These are phyloP conservation scores for Amblyopsis hoosieri DNA, from an alignment of 2,797 vertebrate species.

Conservation along the genomic window DNA sequence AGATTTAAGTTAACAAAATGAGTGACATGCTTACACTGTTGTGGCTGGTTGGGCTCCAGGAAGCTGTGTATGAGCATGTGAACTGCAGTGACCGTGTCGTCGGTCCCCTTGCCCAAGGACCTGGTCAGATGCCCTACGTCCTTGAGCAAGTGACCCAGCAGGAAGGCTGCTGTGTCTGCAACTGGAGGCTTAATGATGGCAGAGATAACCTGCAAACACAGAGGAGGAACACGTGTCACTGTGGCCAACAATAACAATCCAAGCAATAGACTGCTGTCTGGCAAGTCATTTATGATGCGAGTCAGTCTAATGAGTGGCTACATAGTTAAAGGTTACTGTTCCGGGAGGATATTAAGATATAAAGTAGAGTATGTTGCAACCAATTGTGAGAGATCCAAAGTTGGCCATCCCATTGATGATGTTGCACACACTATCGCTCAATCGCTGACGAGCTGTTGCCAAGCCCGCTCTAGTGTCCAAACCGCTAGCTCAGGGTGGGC, in stretches of 20 bases:
- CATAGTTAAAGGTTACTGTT: too few relatives aligned
- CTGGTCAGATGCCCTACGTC: conserved; percentile 82
- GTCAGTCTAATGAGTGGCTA: too few relatives aligned
- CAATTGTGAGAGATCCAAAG: too few relatives aligned
- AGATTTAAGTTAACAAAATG: too few relatives aligned
- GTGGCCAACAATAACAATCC: not conserved
- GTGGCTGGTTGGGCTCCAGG: conserved; percentile 43
- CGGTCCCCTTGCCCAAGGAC: conserved; percentile 83
- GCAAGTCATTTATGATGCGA: not conserved
- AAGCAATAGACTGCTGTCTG: not conserved
- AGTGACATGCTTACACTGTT: conserved; percentile 72
- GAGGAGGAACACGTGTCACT: not conserved
- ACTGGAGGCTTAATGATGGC: conserved; percentile 83
- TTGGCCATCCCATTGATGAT: too few relatives aligned
- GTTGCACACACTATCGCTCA: too few relatives aligned
- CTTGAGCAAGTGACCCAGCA: conserved; percentile 80
- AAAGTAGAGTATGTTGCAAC: too few relatives aligned
- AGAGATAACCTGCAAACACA: conserved; percentile 46
- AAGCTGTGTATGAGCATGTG: conserved; percentile 83
- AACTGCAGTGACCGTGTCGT: conserved; percentile 78
- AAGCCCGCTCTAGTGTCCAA: not conserved
- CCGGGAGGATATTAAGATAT: too few relatives aligned
- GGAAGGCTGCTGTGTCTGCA: conserved; percentile 66
- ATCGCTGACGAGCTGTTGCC: not conserved
- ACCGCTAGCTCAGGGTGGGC: too few relatives aligned